Evolutionary conservation across 2,797 vertebrate species (phyloP).

Genomic region (Enteromius thamalakanensis): DNA sequence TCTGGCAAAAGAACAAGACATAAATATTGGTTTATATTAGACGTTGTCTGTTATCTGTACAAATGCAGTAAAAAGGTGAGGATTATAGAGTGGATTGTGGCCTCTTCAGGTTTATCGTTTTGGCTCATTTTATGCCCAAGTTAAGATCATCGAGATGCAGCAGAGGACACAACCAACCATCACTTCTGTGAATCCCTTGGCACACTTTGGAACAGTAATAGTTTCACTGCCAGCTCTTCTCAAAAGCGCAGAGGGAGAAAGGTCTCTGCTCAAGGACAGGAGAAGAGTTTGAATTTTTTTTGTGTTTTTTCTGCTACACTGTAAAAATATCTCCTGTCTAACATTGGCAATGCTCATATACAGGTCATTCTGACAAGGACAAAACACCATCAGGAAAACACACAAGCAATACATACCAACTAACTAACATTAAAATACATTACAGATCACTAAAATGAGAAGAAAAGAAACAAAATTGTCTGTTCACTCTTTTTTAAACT

Average conservation of each 20-base stretch:
- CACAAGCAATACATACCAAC: not conserved
- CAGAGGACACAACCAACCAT: not conserved
- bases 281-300: not conserved
- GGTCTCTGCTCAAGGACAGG: not conserved
- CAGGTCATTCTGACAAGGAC: not conserved
- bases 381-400: not conserved
- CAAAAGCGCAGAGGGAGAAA: not conserved
- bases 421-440: not conserved
- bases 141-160: not conserved
- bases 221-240: constrained; percentile 23
- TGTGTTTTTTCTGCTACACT: not conserved
- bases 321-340: not conserved
- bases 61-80: constrained; percentile 8
- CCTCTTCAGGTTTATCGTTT: not conserved
- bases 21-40: constrained; percentile 8
- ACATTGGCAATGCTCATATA: not conserved
- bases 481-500: not conserved
- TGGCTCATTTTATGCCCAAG: not conserved
- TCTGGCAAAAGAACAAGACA: not conserved
- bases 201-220: not conserved
- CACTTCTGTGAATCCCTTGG: not conserved
- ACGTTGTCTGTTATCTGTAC: constrained; percentile 3
- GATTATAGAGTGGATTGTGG: not conserved
- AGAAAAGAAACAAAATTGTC: not conserved
- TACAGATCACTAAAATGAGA: not conserved